Conservation (phyloP, 1,140 invertebrate genomes). For the Aporrectodea caliginosa region DNA sequence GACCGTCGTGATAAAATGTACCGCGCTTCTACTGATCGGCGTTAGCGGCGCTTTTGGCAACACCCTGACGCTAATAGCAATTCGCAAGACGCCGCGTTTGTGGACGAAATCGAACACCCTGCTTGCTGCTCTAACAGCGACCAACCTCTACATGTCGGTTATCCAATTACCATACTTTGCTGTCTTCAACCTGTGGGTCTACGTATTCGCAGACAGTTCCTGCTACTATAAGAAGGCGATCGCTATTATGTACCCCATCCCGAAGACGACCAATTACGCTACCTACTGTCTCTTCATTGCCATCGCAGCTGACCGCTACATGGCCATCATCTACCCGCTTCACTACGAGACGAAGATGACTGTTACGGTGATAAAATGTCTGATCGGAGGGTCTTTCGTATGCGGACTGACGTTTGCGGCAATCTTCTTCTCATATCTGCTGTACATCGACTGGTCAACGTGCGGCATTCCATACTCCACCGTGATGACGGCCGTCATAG, state of each 20-base stretch:
- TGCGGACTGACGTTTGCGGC: background rate
- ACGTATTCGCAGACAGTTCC: background rate
- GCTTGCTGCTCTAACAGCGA: background rate
- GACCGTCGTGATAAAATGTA: background rate
- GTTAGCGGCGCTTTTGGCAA: background rate
- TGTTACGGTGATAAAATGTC: background rate
- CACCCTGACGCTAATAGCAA: background rate
- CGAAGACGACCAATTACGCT: background rate
- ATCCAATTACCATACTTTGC: background rate
- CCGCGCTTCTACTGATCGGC: background rate
- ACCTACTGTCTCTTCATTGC: background rate
- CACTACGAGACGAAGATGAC: background rate
- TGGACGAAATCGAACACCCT: background rate
- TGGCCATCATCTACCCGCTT: background rate
- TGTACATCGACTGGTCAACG: background rate
- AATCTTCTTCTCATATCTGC: background rate
- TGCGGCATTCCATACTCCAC: background rate
- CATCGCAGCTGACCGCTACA: background rate
- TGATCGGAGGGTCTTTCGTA: background rate
- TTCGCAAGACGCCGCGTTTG: background rate
- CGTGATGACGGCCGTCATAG: background rate
- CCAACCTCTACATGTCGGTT: background rate
- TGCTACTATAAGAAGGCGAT: background rate
- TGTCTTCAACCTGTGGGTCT: background rate
- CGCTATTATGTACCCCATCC: background rate